phyloP scores from a whole-genome alignment of 2,888 invertebrate species.

The Orchestes rusci region DNA sequence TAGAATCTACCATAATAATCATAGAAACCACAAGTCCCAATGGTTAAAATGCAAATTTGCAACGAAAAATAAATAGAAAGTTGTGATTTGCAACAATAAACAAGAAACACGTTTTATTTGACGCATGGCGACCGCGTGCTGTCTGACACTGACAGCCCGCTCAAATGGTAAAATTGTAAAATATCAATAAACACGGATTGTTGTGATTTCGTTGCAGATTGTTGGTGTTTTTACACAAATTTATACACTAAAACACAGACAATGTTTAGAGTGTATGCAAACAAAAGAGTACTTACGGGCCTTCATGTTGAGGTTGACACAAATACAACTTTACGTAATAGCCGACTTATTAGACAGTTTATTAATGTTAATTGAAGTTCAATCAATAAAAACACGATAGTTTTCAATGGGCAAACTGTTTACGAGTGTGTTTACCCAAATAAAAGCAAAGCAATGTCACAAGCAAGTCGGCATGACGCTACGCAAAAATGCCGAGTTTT shows the following conservation, averaged over 20 bases:
- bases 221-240: background rate
- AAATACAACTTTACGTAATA: slow-evolving; percentile 19
- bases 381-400: background rate
- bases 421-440: too few relatives aligned
- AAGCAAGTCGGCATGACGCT: background rate
- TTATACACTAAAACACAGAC: too few relatives aligned
- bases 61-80: slow-evolving; percentile 11
- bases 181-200: slow-evolving; percentile 1
- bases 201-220: background rate
- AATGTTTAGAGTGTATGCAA: too few relatives aligned
- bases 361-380: background rate
- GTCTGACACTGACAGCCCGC: slow-evolving; percentile 21
- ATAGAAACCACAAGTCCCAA: too few relatives aligned
- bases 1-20: too few relatives aligned
- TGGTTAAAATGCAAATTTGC: too few relatives aligned
- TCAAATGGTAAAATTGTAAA: slow-evolving; percentile 7
- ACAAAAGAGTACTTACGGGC: slow-evolving; percentile 32
- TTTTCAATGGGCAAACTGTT: background rate
- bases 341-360: slow-evolving; percentile 1
- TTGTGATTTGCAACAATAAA: slow-evolving; percentile 19
- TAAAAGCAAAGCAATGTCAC: too few relatives aligned
- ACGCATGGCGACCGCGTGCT: slow-evolving; percentile 21
- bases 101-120: slow-evolving; percentile 16
- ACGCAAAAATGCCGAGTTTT: background rate
- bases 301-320: slow-evolving; percentile 32